These are phyloP conservation scores for Seriola aureovittata DNA, from an alignment of 2,113 vertebrate genomes.

Conservation along the genomic window DNA sequence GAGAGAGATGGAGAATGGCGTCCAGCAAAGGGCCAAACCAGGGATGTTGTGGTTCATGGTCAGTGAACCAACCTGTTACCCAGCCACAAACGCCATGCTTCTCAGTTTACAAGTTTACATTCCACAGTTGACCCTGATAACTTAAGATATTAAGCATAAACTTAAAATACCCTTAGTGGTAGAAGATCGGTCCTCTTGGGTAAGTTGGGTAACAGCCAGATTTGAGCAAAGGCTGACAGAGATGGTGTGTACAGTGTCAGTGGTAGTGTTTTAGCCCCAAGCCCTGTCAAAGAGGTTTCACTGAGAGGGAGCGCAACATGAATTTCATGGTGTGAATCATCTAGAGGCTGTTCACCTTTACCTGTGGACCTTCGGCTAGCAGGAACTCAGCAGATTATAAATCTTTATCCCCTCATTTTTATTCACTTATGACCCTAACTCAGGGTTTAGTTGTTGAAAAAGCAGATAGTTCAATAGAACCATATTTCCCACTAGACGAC, in stretches of 20 bases:
- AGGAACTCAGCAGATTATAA: background rate
- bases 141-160: background rate
- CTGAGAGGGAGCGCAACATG: background rate
- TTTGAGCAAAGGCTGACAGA: background rate
- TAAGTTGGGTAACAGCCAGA: background rate
- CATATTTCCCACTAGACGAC: conserved; percentile 14
- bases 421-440: conserved; percentile 1
- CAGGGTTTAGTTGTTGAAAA: background rate
- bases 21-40: too few species aligned
- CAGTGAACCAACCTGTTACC: background rate
- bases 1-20: too few species aligned
- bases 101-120: background rate
- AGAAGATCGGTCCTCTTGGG: background rate
- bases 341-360: background rate
- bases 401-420: background rate
- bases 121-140: background rate
- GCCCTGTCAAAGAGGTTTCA: too few species aligned
- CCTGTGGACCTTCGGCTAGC: background rate
- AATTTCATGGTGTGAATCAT: background rate
- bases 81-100: background rate
- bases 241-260: background rate
- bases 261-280: background rate
- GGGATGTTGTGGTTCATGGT: too few species aligned
- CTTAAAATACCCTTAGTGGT: background rate
- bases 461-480: conserved; percentile 5